Evolutionary conservation across 1,140 invertebrate genomes (phyloP), one percentile per base, ranked within the genome.

Genomic region (Magallana gigas): DNA sequence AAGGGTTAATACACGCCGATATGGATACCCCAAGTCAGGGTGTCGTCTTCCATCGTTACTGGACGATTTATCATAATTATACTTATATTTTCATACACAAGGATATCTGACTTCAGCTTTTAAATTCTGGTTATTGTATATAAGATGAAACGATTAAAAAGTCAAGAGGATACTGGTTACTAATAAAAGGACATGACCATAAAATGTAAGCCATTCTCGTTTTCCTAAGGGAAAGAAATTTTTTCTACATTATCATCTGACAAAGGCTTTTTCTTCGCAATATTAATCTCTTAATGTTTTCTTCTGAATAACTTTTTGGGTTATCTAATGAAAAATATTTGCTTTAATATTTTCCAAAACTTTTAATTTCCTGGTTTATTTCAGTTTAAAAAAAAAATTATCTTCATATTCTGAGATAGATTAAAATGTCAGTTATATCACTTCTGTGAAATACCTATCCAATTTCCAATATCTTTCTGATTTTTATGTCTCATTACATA

Each of bases 1-100:
- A 12, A 12, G 68, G 68, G 36, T 76, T 36, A 76, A 76, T 12
- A 76, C 68, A 36, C 23, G 68, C 12, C 14, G 68, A 76, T 29
- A 76, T 76, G 23, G 68, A 76, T 76, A 76, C 68, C 68, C 68
- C 18, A 11, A 64, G 60, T 76, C 18, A 36, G 36, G 23, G 68
- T 18, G 14, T 36, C 23, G 36, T 76, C 68, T 76, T 29, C 36
- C 68, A 76, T 76, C 68, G 6, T 76, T 76, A 76, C 68, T 29
- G 7, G 29, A 29, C 23, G 8, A 76, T 76, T 76, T 76, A 76
- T 76, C 68, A 76, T 76, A 76, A 76, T 76, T 76, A 76, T 76
- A 76, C 68, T 76, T 76, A 76, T 76, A 76, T 76, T 36, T 36
- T 76, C 23, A 76, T 76, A 76, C 68, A 76, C 68, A 18, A 76